phyloP scores from a whole-genome alignment of 2,888 invertebrate genomes.

The Mantis religiosa region DNA sequence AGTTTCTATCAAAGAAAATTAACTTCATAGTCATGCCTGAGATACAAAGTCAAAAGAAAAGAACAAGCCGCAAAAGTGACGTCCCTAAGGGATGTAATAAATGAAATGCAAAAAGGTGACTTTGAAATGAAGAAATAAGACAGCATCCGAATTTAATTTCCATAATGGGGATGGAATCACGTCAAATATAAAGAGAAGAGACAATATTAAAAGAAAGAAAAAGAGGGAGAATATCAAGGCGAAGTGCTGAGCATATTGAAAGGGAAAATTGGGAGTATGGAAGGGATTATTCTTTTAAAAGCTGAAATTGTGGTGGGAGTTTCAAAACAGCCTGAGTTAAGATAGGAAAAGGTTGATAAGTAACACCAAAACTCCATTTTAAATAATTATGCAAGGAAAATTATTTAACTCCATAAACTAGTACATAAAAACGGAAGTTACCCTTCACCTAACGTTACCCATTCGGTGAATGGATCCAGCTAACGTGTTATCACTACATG shows the following conservation, averaged over 20 bases:
- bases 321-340: not conserved
- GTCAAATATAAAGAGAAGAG: not conserved
- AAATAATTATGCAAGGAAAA: no score
- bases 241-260: not conserved
- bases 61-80: not conserved
- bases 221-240: not conserved
- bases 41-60: not conserved
- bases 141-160: not conserved
- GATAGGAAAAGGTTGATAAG: no score
- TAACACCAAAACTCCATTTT: no score
- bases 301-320: not conserved
- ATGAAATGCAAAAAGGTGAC: not conserved
- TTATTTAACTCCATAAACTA: no score
- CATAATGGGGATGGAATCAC: not conserved
- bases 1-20: not conserved
- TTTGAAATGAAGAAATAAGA: not conserved
- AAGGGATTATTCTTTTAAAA: not conserved
- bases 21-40: not conserved
- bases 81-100: not conserved
- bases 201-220: not conserved
- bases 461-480: no score
- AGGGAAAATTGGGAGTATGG: not conserved
- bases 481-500: no score
- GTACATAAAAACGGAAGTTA: no score
- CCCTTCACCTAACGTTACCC: no score